Evolutionary conservation across 2,797 vertebrate genomes (phyloP).

Genomic region (Tapera naevia): DNA sequence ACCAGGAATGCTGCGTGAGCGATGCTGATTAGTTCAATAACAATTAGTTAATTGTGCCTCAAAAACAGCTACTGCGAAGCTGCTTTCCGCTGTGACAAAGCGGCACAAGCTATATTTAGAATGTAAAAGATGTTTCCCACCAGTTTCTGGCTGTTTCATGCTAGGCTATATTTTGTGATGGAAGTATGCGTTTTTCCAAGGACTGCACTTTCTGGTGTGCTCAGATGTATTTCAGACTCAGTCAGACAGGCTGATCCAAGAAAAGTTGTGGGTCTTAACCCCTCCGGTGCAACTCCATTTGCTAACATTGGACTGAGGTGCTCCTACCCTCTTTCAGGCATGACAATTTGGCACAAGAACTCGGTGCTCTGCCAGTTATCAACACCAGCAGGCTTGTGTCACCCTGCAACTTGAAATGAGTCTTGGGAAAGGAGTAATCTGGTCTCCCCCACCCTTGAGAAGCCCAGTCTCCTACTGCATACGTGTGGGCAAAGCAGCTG

Average conservation of each 20-base stretch:
- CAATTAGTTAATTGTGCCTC: constrained; percentile 63
- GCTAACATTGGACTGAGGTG: neutral
- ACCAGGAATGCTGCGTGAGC: neutral
- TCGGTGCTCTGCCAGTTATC: neutral
- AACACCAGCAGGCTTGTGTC: neutral
- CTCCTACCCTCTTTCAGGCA: neutral
- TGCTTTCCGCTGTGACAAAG: constrained; percentile 47
- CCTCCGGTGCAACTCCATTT: neutral
- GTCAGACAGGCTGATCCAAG: neutral
- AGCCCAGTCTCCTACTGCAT: neutral
- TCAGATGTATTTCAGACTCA: neutral
- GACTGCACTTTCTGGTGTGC: neutral
- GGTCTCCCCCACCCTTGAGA: neutral
- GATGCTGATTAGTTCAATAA: constrained; percentile 48
- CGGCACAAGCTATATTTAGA: constrained; percentile 45
- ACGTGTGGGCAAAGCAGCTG: too few species aligned
- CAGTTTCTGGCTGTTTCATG: constrained; percentile 24
- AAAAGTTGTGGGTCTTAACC: neutral
- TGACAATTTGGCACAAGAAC: neutral
- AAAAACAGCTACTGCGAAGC: constrained; percentile 4
- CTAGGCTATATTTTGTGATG: neutral
- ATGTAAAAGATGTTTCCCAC: constrained; percentile 21
- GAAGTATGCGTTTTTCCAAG: neutral
- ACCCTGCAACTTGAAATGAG: neutral
- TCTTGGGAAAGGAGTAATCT: neutral